Conservation (phyloP, 1,140 invertebrate genomes). For the Ganaspis sp. region DNA sequence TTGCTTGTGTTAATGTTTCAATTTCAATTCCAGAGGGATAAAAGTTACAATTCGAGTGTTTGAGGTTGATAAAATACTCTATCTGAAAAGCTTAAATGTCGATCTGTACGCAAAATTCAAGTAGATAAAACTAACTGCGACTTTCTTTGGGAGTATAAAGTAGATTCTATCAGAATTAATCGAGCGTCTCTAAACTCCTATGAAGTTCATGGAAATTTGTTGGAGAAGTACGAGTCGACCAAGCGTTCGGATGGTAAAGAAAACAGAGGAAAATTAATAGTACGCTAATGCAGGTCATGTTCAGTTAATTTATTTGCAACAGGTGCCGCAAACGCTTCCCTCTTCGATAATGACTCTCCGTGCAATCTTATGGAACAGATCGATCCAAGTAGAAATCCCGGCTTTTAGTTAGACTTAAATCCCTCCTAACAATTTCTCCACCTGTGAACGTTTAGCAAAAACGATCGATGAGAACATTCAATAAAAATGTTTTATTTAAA, state of each 20-base stretch:
- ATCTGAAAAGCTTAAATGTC: no score
- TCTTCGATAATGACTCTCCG: background rate
- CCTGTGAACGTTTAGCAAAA: no score
- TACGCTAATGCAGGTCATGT: background rate
- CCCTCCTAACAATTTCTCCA: background rate
- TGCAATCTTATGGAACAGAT: constrained; percentile 2
- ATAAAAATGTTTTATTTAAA: no score
- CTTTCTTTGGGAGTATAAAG: background rate
- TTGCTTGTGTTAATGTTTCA: no score
- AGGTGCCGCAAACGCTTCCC: background rate
- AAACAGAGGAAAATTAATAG: background rate
- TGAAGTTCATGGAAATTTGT: background rate
- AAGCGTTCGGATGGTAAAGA: no score
- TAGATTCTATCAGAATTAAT: background rate
- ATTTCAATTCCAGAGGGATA: no score
- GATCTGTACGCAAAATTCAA: background rate
- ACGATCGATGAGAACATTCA: no score
- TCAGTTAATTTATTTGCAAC: constrained; percentile 16
- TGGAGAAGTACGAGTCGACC: background rate
- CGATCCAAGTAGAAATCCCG: background rate
- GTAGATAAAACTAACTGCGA: background rate
- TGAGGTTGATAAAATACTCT: no score
- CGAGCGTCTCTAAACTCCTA: background rate
- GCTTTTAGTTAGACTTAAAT: background rate
- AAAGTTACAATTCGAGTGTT: no score